A percentile compares a stretch with the other conserved stretches of the same genome.
Conservation (phyloP, 30 jellyfish, hydroid and myxozoan genomes). For the Cassiopea andromeda region DNA sequence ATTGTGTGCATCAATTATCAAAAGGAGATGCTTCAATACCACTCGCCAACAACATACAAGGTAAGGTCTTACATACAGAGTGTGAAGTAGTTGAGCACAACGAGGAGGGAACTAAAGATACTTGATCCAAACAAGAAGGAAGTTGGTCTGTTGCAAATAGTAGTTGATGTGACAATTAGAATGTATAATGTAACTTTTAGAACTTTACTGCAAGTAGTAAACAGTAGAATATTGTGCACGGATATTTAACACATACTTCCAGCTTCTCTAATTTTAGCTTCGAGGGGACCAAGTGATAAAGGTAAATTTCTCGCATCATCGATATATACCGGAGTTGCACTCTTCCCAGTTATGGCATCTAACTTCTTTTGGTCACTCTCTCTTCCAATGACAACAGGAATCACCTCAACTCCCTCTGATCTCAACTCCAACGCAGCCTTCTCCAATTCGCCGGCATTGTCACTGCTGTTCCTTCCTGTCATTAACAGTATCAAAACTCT, state of each 20-base stretch:
- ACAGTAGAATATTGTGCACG: not conserved
- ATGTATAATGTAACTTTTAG: not conserved
- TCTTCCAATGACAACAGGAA: slow-evolving; percentile 71
- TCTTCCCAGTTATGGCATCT: slow-evolving; percentile 44
- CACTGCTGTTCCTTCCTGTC: slow-evolving; percentile 71
- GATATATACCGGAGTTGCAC: slow-evolving; percentile 30
- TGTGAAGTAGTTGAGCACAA: too few species aligned
- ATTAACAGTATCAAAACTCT: slow-evolving; percentile 56
- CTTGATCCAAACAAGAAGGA: too few species aligned
- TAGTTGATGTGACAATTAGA: not conserved
- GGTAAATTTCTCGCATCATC: slow-evolving; percentile 54
- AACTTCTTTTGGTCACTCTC: slow-evolving; percentile 48
- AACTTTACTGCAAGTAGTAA: too few species aligned
- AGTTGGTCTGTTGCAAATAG: too few species aligned
- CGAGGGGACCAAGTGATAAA: slow-evolving; percentile 59
- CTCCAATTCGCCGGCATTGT: slow-evolving; percentile 59
- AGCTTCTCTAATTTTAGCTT: slow-evolving; percentile 61
- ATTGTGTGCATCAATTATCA: too few species aligned
- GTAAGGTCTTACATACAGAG: too few species aligned
- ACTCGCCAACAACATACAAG: too few species aligned
- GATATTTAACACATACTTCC: slow-evolving; percentile 31
- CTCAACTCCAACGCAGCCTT: slow-evolving; percentile 54
- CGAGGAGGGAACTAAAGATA: too few species aligned
- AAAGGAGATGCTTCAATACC: too few species aligned
- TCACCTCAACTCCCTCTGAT: slow-evolving; percentile 68